These are phyloP conservation scores for Hepsetus odoe DNA, from an alignment of 2,113 vertebrate species.

Conservation along the genomic window DNA sequence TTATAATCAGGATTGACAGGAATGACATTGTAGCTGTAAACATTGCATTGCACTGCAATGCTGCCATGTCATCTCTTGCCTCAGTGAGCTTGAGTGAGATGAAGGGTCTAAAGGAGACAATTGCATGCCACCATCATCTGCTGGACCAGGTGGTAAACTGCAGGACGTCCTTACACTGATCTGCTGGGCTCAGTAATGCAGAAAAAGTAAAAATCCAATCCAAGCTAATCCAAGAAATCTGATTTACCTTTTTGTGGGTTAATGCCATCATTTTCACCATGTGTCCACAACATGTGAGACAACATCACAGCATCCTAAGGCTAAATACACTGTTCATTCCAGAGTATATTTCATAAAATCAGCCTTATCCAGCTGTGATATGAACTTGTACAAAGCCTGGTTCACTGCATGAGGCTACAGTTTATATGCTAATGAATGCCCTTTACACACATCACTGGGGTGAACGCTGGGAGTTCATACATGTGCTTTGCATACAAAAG, in stretches of 20 bases:
- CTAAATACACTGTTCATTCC: neutral
- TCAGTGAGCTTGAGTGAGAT: neutral
- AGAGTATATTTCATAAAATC: neutral
- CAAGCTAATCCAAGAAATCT: constrained; percentile 18
- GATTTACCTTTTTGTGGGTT: neutral
- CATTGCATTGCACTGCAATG: constrained; percentile 8
- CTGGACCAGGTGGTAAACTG: constrained; percentile 25
- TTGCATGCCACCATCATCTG: constrained; percentile 7
- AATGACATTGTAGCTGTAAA: constrained; percentile 15
- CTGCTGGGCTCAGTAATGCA: constrained; percentile 22
- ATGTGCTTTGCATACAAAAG: constrained; percentile 23
- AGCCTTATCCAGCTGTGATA: neutral
- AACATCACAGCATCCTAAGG: neutral
- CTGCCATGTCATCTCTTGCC: neutral
- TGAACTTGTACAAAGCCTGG: neutral
- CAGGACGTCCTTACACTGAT: constrained; percentile 14
- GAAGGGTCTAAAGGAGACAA: constrained; percentile 5
- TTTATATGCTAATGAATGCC: constrained; percentile 39
- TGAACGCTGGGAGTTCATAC: constrained; percentile 26
- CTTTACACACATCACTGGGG: constrained; percentile 20
- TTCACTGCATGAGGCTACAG: constrained; percentile 19
- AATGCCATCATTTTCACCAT: neutral
- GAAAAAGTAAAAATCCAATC: constrained; percentile 12
- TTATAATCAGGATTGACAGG: neutral
- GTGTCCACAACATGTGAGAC: neutral